Conservation (phyloP, 2,113 vertebrate genomes). For the Cebus imitator region DNA sequence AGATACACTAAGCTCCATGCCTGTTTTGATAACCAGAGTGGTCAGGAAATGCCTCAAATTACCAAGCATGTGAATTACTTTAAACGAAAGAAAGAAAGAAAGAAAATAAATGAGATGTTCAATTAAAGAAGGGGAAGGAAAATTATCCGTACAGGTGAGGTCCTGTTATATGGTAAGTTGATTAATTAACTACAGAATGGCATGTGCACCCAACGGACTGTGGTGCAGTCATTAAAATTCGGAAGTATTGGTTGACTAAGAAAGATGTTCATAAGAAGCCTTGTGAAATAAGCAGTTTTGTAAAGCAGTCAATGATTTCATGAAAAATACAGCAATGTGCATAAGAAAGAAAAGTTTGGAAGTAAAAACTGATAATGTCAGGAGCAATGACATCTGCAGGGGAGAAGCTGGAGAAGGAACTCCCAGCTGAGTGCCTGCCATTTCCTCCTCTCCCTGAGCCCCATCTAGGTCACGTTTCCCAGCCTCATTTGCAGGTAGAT, state of each 20-base stretch:
- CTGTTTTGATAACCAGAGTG: background rate
- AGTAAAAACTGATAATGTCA: background rate
- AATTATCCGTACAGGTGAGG: background rate
- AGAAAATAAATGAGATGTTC: background rate
- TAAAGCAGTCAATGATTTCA: background rate
- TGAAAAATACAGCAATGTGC: background rate
- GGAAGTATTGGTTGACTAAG: background rate
- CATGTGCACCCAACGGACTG: background rate
- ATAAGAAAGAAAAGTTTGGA: background rate
- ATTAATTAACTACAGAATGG: background rate
- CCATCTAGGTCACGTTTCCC: background rate
- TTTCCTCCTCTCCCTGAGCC: too few species aligned
- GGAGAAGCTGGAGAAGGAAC: background rate
- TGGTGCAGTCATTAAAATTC: background rate
- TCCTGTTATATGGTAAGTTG: too few species aligned
- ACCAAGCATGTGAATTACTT: background rate
- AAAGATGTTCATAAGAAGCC: too few species aligned
- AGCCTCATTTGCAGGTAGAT: background rate
- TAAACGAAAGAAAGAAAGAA: background rate
- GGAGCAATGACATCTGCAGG: background rate
- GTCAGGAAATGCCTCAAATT: background rate
- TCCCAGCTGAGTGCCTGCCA: fast-evolving
- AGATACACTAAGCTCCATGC: background rate
- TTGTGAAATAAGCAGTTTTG: background rate
- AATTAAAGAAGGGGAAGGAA: background rate